Conservation (phyloP, 2,113 vertebrate species). For the Vicugna pacos region DNA sequence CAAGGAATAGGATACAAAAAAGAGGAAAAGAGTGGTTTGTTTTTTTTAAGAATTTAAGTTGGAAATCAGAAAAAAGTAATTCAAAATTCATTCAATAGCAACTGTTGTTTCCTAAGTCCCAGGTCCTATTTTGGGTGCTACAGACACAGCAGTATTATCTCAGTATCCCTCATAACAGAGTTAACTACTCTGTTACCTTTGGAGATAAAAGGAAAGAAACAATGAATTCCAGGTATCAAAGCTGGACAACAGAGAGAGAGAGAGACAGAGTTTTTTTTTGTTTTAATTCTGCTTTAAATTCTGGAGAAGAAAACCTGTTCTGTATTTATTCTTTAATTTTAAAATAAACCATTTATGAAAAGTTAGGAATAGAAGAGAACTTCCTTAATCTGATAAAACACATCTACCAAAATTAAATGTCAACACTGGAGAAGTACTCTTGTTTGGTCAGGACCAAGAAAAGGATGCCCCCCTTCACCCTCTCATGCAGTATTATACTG, state of each 20-base stretch:
- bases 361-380: not conserved
- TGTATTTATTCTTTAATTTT: slow-evolving; percentile 8
- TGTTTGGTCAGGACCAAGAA: not conserved
- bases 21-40: not conserved
- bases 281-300: not conserved
- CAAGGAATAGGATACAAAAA: not conserved
- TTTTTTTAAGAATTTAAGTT: slow-evolving; percentile 18
- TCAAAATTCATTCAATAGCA: not conserved
- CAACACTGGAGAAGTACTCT: not conserved
- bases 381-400: not conserved
- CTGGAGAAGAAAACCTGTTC: not conserved
- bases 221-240: not conserved
- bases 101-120: not conserved
- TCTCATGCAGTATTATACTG: not conserved
- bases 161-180: not conserved
- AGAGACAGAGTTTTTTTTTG: not conserved
- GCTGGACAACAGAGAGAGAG: not conserved
- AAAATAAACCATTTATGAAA: not conserved
- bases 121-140: not conserved
- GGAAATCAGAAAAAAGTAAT: slow-evolving; percentile 7
- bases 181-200: not conserved
- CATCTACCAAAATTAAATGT: not conserved
- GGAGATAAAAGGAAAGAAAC: slow-evolving; percentile 7
- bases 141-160: not conserved
- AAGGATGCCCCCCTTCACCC: not conserved